These are phyloP conservation scores for Cerastis rubricosa DNA, from an alignment of 2,888 invertebrate genomes.

Conservation along the genomic window DNA sequence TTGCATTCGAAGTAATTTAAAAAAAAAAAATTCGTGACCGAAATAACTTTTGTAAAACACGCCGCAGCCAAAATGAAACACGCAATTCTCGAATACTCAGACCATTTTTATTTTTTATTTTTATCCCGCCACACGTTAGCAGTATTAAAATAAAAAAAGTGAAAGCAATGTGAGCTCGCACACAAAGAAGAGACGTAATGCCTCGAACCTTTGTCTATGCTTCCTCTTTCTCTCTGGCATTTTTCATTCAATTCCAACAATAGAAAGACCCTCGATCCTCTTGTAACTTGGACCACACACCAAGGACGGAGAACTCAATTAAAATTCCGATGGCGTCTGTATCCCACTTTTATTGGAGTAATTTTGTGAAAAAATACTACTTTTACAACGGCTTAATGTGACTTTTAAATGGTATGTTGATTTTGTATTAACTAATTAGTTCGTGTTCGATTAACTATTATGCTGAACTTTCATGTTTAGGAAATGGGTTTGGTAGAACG, in stretches of 20 bases:
- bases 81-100: slow-evolving; percentile 24
- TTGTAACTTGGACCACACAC: slow-evolving; percentile 59
- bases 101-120: slow-evolving; percentile 28
- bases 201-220: slow-evolving; percentile 38
- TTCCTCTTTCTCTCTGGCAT: slow-evolving; percentile 15
- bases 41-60: slow-evolving; percentile 20
- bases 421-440: slow-evolving; percentile 68
- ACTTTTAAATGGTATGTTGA: slow-evolving; percentile 66
- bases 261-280: slow-evolving; percentile 12
- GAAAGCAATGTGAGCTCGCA: slow-evolving; percentile 28
- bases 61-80: slow-evolving; percentile 4
- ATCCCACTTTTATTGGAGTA: slow-evolving; percentile 79
- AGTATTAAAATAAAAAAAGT: slow-evolving; percentile 34
- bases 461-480: slow-evolving; percentile 32
- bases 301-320: slow-evolving; percentile 82
- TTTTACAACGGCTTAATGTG: slow-evolving; percentile 50
- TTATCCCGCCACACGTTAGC: slow-evolving; percentile 19
- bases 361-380: slow-evolving; percentile 80
- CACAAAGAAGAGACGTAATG: slow-evolving; percentile 41
- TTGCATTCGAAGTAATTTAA: slow-evolving; percentile 2
- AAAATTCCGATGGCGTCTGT: slow-evolving; percentile 81
- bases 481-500: slow-evolving; percentile 21
- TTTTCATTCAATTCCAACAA: slow-evolving; percentile 42
- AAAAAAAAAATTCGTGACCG: not conserved
- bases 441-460: slow-evolving; percentile 45